Evolutionary conservation across 2,113 vertebrate species (phyloP), one percentile per base, ranked within the genome.

Genomic region (Mesocricetus auratus): DNA sequence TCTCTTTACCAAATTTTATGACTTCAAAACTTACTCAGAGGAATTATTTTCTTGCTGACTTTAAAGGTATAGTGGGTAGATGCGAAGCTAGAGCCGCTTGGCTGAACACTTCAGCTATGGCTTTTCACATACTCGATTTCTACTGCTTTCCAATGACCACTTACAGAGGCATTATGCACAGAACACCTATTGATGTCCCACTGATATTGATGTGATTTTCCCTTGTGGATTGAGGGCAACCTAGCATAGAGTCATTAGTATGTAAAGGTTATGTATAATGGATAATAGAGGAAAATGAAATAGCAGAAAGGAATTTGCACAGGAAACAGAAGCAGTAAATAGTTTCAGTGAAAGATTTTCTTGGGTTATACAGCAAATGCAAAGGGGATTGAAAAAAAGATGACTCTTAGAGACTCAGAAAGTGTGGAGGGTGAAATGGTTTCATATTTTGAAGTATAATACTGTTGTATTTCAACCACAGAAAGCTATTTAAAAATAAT

Each of bases 201-300:
- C 31, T 97, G 97, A 96, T 94, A 97, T 96, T 10, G 86, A 94
- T 95, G 96, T 82, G 79, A 96, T 95, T 96, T 97, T 73, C 94
- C 89, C 39, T 86, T 71, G 95, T 89, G 94, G 78, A 97, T 17
- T 96, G 77, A 96, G 86, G 97, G 92, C 68, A 96, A 91, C 68
- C 90, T 53, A 94, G 78, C 68, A 89, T 60, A 95, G 10, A 93
- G 92, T 68, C 88, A 96, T 97, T 97, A 96, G 94, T 95, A 93
- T 94, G 71, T 97, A 98, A 97, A 98, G n/a, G 97, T 96, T 97
- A 98, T 97, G 90, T 77, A 94, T 74, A 79, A 91, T 96, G 88
- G 89, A 97, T 97, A 98, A 97, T 1, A 97, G 94, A 96, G 45
- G 88, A 96, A 92, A 97, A 95, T 92, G 77, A 93, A 96, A 97